phyloP scores from a whole-genome alignment of 2,888 invertebrate species.

The Diaperis boleti region DNA sequence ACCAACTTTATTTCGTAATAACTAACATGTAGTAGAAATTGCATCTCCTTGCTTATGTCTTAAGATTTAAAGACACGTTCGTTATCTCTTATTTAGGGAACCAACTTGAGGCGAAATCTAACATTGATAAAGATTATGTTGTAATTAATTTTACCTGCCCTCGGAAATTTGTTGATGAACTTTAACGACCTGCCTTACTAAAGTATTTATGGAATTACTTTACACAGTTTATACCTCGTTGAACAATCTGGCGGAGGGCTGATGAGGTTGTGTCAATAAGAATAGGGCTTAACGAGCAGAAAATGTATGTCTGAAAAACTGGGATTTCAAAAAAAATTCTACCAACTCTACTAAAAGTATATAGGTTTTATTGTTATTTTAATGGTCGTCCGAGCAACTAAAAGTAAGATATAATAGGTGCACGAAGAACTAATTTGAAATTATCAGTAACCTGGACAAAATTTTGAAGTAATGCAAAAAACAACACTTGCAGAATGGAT shows the following conservation, averaged over 20 bases:
- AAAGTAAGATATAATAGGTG: no score
- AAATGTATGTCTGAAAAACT: no score
- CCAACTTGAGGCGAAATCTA: constrained; percentile 8
- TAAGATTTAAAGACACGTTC: constrained; percentile 24
- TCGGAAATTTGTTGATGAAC: constrained; percentile 9
- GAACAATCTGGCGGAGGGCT: constrained; percentile 42
- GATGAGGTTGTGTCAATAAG: constrained; percentile 41
- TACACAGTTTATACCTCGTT: constrained; percentile 33
- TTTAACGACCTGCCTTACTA: constrained; percentile 6
- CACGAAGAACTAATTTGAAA: no score
- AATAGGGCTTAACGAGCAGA: constrained; percentile 46
- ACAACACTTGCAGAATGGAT: no score
- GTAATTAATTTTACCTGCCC: constrained; percentile 25
- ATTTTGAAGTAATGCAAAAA: no score
- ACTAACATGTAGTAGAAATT: constrained; percentile 37
- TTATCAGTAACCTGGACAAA: no score
- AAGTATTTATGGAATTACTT: constrained; percentile 28
- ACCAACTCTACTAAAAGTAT: no score
- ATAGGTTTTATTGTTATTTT: no score
- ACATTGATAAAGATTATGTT: constrained; percentile 19
- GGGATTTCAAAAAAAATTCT: no score
- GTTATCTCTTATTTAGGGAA: constrained; percentile 14
- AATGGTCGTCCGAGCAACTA: no score
- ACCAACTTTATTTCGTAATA: constrained; percentile 40
- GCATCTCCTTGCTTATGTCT: constrained; percentile 24